Base-by-base conservation (phyloP, 1,140 invertebrate genomes). In the Drosophila suzukii region DNA sequence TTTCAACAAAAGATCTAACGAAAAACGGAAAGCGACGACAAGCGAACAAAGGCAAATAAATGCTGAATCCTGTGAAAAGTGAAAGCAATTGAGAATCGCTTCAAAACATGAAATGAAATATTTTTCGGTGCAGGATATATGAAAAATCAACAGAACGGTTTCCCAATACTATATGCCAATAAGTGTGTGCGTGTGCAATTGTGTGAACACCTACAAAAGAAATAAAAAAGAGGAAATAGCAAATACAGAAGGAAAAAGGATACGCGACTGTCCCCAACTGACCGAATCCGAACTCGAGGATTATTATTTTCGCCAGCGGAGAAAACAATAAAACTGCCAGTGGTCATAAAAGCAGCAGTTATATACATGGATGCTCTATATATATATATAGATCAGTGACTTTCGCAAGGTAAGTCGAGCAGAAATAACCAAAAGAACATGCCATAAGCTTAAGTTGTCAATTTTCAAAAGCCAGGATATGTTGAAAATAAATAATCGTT, bases 371-470 rank as follows among this genome's bases (percentile, higher is more conserved):
- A 54, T 39, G 38, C 39, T 24, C 2, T 4, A 4, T 5, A 27
- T 27, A 27, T 24, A 39, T 38, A 58, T 60, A 75, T 76, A 76
- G 41, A 65, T 62, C 39, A 34, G 17, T 67, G 73, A 59, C 65
- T 75, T 54, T 58, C 7, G 70, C 53, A 77, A 83, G 83, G 84
- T 88, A 88, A 83, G 68, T 88, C 60, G 51, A 67, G 75, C 62
- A 73, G 59, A 78, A 70, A 53, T 7, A 72, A 75, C 50, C 61
- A 78, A 68, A 6, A 53, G 10, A 68, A 75, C 50, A 68, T 30
- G 30, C 61, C 55, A 56, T 59, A 39, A 63, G 77, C 60, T 85
- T 71, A 74, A 75, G 65, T 78, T 85, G 44, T 75, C 67, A 75
- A 63, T 66, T 74, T 39, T 10, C 27, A n/a, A 51, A 44, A 39